Evolutionary conservation across 2,888 invertebrate species (phyloP).

Genomic region (Microplitis manilae): DNA sequence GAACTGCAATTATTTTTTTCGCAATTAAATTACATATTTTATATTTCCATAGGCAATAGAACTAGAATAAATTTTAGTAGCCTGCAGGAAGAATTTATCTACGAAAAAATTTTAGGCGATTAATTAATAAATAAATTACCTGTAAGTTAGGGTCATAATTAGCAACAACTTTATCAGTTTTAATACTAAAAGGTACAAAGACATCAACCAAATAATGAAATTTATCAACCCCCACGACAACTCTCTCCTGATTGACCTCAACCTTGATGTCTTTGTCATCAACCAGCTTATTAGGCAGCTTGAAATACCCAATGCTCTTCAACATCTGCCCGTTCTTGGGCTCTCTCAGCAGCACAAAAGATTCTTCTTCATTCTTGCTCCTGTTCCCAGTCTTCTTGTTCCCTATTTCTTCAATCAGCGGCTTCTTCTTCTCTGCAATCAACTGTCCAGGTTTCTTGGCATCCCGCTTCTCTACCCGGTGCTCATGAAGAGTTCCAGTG

Average conservation of each 20-base stretch:
- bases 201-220: slow-evolving; percentile 79
- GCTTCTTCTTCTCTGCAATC: slow-evolving; percentile 51
- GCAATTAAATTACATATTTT: no score
- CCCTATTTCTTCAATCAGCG: slow-evolving; percentile 77
- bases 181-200: slow-evolving; percentile 79
- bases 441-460: slow-evolving; percentile 72
- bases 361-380: slow-evolving; percentile 30
- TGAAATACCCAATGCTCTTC: slow-evolving; percentile 75
- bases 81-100: no score
- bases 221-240: slow-evolving; percentile 78
- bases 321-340: slow-evolving; percentile 71
- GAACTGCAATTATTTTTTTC: no score
- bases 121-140: slow-evolving; percentile 63
- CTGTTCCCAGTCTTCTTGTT: slow-evolving; percentile 2
- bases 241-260: slow-evolving; percentile 83
- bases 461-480: slow-evolving; percentile 82
- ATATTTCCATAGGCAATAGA: no score
- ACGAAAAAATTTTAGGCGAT: neutral
- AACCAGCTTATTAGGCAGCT: slow-evolving; percentile 72
- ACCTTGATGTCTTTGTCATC: slow-evolving; percentile 76
- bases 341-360: slow-evolving; percentile 67
- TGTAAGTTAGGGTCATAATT: slow-evolving; percentile 74
- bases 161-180: slow-evolving; percentile 74
- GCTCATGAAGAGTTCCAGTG: slow-evolving; percentile 82
- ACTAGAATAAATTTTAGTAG: no score